A percentile compares a stretch with the other conserved stretches of the same genome.
Conservation (phyloP, 2,888 invertebrate species). For the Apamea crenata region DNA sequence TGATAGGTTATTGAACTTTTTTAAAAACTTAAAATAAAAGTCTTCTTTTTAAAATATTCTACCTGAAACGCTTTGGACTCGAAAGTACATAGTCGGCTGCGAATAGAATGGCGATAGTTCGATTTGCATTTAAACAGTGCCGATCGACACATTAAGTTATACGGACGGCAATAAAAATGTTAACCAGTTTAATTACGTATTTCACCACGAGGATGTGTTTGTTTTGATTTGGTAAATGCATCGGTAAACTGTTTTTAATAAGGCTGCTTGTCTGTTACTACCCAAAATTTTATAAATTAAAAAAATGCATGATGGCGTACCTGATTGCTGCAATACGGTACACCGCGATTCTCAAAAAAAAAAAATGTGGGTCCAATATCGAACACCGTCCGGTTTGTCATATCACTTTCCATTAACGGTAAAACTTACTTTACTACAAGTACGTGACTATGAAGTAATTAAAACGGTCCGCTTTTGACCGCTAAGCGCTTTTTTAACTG, state of each 20-base stretch:
- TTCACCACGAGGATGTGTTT: constrained; percentile 65
- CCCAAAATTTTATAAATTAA: background rate
- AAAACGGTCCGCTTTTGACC: constrained; percentile 85
- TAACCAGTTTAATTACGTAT: constrained; percentile 65
- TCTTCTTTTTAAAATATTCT: background rate
- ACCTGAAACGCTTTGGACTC: constrained; percentile 44
- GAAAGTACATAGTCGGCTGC: constrained; percentile 60
- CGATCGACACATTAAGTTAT: constrained; percentile 65
- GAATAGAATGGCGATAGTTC: constrained; percentile 71
- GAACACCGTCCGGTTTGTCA: constrained; percentile 76
- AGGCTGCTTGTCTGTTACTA: background rate
- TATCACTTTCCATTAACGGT: constrained; percentile 88
- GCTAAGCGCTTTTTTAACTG: constrained; percentile 84
- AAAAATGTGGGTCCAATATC: constrained; percentile 70
- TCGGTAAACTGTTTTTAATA: constrained; percentile 1
- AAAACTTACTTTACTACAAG: constrained; percentile 83
- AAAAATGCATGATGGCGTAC: constrained; percentile 1
- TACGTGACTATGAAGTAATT: constrained; percentile 87
- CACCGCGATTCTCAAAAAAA: constrained; percentile 51
- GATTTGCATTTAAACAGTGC: constrained; percentile 72
- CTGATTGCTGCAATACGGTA: constrained; percentile 34
- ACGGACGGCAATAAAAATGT: constrained; percentile 67
- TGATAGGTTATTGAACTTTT: constrained; percentile 23
- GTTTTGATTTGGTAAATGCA: constrained; percentile 64
- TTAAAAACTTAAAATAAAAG: background rate